Evolutionary conservation across 2,113 vertebrate species (phyloP).

Genomic region (Entosphenus tridentatus): DNA sequence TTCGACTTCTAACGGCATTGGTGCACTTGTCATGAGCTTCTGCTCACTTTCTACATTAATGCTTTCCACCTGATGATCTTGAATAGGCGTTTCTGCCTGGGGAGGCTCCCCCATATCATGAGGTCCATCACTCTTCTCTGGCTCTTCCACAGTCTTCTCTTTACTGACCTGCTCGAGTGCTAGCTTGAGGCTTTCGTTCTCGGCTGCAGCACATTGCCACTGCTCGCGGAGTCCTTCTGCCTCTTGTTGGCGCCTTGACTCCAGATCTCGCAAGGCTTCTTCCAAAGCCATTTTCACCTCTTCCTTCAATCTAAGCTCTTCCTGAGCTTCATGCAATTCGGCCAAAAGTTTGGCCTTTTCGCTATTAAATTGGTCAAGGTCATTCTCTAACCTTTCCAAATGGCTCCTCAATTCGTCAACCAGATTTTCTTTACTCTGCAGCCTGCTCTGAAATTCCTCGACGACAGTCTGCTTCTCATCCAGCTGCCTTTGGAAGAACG

Average conservation of each 20-base stretch:
- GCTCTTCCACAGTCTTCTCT: background rate
- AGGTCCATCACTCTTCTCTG: background rate
- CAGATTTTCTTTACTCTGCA: background rate
- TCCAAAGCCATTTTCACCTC: background rate
- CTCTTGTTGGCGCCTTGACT: too few relatives aligned
- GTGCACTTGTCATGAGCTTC: too few relatives aligned
- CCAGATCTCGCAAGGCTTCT: background rate
- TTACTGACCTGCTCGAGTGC: constrained; percentile 30
- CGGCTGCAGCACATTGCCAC: constrained; percentile 25
- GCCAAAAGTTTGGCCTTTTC: constrained; percentile 3
- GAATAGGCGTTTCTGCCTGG: background rate
- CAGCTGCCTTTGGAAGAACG: background rate
- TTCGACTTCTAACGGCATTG: background rate
- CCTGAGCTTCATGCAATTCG: background rate
- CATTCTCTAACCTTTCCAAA: background rate
- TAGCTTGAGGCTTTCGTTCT: constrained; percentile 24
- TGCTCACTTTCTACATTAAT: background rate
- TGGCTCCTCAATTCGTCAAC: background rate
- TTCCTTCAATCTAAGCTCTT: background rate
- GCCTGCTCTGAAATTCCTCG: background rate
- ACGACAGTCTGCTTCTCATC: background rate
- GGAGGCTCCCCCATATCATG: background rate
- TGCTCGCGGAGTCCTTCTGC: constrained; percentile 10
- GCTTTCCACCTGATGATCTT: background rate
- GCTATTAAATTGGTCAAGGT: background rate